These are phyloP conservation scores for Hoplodrina blanda DNA, from an alignment of 2,888 invertebrate species.

Conservation along the genomic window DNA sequence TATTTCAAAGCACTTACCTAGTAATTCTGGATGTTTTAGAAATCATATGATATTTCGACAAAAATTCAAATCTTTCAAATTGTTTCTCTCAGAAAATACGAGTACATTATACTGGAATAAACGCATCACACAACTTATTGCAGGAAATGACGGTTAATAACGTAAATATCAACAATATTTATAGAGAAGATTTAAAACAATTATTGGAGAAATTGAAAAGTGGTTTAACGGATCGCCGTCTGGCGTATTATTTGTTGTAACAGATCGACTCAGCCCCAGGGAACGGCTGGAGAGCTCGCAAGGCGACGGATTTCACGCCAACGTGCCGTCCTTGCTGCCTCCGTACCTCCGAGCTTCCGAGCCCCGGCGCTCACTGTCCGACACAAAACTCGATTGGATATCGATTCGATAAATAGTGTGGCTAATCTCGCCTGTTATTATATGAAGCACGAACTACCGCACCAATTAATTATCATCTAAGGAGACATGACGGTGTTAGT, in stretches of 20 bases:
- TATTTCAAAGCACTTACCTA: slow-evolving; percentile 21
- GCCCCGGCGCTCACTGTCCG: slow-evolving; percentile 27
- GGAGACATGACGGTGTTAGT: slow-evolving; percentile 30
- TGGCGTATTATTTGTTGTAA: slow-evolving; percentile 69
- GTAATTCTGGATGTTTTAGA: slow-evolving; percentile 36
- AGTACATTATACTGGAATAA: slow-evolving; percentile 1
- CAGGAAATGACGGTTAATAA: slow-evolving; percentile 18
- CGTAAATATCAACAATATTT: slow-evolving; percentile 48
- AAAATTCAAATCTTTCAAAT: slow-evolving; percentile 1
- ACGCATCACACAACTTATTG: no score
- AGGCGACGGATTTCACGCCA: slow-evolving; percentile 62
- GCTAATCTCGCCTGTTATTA: slow-evolving; percentile 54
- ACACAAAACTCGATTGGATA: slow-evolving; percentile 60
- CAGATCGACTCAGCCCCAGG: slow-evolving; percentile 66
- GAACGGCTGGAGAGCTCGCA: slow-evolving; percentile 57
- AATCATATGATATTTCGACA: slow-evolving; percentile 8
- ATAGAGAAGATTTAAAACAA: slow-evolving; percentile 59
- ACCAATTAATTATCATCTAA: slow-evolving; percentile 26
- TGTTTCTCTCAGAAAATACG: not conserved
- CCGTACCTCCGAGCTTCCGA: slow-evolving; percentile 28
- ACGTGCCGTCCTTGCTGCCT: slow-evolving; percentile 35
- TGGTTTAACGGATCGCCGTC: slow-evolving; percentile 66
- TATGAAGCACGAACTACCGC: slow-evolving; percentile 47
- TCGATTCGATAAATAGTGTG: slow-evolving; percentile 57
- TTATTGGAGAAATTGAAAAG: slow-evolving; percentile 66